phyloP scores from a whole-genome alignment of 1,140 invertebrate genomes.

The Cepaea nemoralis region DNA sequence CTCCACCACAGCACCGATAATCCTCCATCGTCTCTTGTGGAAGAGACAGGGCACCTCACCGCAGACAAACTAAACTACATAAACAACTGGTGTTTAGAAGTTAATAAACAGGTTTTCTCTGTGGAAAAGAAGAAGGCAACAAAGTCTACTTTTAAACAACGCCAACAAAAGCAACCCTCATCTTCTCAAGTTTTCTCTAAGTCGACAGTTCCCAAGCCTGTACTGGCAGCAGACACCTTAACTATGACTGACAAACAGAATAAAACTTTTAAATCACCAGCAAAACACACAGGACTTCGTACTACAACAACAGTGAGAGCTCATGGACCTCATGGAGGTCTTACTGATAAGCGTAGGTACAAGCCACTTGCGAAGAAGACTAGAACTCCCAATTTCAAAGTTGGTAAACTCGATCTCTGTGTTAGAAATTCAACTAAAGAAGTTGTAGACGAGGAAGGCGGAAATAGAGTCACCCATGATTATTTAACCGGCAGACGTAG shows the following conservation, averaged over 20 bases:
- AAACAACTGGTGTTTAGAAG: constrained; percentile 38
- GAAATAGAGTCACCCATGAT: constrained; percentile 10
- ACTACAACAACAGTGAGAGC: not conserved
- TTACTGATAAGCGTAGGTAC: too few relatives aligned
- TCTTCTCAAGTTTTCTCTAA: not conserved
- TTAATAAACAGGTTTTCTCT: constrained; percentile 39
- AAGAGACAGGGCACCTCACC: not conserved
- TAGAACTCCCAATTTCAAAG: not conserved
- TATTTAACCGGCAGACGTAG: not conserved
- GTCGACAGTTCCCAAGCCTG: not conserved
- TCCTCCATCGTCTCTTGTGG: too few relatives aligned
- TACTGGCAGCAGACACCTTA: not conserved
- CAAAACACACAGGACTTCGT: not conserved
- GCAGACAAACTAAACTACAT: constrained; percentile 23
- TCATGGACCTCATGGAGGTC: not conserved
- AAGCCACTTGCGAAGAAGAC: not conserved
- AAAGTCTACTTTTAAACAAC: not conserved
- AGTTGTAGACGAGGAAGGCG: not conserved
- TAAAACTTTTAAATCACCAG: not conserved
- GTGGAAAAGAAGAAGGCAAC: constrained; percentile 27
- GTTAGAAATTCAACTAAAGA: constrained; percentile 8
- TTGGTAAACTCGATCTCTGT: not conserved
- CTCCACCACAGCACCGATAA: not conserved
- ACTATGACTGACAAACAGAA: not conserved
- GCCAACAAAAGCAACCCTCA: not conserved